phyloP scores from a whole-genome alignment of 2,113 vertebrate genomes.

The Hemiscyllium ocellatum region DNA sequence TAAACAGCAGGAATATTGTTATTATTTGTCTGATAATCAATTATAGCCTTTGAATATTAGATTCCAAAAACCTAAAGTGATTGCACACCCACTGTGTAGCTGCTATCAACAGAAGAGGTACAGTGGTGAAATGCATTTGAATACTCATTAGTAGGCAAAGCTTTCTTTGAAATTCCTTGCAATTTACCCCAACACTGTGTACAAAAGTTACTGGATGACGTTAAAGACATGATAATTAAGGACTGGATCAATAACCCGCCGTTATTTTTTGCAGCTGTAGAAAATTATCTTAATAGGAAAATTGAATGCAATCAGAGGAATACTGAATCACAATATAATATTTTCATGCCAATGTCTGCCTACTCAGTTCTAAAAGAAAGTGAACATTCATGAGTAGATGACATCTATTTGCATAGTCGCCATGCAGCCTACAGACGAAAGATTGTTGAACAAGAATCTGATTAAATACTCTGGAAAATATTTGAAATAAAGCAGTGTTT shows the following conservation, averaged over 20 bases:
- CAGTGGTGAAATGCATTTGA: slow-evolving; percentile 29
- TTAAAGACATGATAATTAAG: slow-evolving; percentile 38
- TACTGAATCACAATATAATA: slow-evolving; percentile 62
- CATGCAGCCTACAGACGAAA: slow-evolving; percentile 59
- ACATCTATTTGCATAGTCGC: slow-evolving; percentile 46
- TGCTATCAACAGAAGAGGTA: slow-evolving; percentile 32
- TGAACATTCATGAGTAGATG: slow-evolving; percentile 65
- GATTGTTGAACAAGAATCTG: slow-evolving; percentile 58
- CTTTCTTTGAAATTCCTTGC: slow-evolving; percentile 24
- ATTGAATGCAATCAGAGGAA: slow-evolving; percentile 44
- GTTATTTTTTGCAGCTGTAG: slow-evolving; percentile 39
- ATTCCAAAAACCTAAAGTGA: slow-evolving; percentile 37
- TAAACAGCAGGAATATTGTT: slow-evolving; percentile 37
- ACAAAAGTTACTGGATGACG: slow-evolving; percentile 36
- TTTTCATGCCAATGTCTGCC: slow-evolving; percentile 56
- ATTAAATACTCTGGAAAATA: slow-evolving; percentile 72
- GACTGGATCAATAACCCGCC: neutral
- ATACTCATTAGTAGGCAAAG: slow-evolving; percentile 36
- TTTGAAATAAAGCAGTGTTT: slow-evolving; percentile 56
- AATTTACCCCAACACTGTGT: slow-evolving; percentile 29
- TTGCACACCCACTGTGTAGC: slow-evolving; percentile 38
- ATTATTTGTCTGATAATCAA: slow-evolving; percentile 37
- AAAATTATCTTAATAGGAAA: slow-evolving; percentile 43
- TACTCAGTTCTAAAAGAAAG: slow-evolving; percentile 63
- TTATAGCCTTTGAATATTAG: slow-evolving; percentile 37